These are phyloP conservation scores for Notoglanidium macrostoma DNA, from an alignment of 2,797 vertebrate species.

Conservation along the genomic window DNA sequence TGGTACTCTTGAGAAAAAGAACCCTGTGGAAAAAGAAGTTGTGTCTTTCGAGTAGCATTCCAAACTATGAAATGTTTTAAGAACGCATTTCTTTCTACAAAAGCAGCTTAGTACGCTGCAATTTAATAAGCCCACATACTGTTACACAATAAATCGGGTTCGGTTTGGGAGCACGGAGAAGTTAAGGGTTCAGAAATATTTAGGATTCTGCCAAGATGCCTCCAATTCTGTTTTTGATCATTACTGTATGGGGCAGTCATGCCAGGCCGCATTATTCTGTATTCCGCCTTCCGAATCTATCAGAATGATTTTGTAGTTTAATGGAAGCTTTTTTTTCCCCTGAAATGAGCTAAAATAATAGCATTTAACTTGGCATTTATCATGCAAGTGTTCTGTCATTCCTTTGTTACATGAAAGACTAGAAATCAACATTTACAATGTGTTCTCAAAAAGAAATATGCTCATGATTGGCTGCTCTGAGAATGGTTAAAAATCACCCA, in stretches of 20 bases:
- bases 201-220: conserved; percentile 54
- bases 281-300: conserved; percentile 47
- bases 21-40: neutral
- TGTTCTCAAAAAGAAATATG: conserved; percentile 13
- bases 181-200: conserved; percentile 55
- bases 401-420: conserved; percentile 16
- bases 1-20: conserved; percentile 48
- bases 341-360: conserved; percentile 28
- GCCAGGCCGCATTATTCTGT: conserved; percentile 54
- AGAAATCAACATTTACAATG: conserved; percentile 23
- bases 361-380: conserved; percentile 18
- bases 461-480: neutral
- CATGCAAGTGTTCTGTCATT: neutral
- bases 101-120: conserved; percentile 34
- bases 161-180: conserved; percentile 42
- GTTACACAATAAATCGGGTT: conserved; percentile 48
- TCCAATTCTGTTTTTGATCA: conserved; percentile 58
- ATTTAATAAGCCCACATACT: conserved; percentile 46
- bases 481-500: conserved; percentile 14
- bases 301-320: conserved; percentile 38
- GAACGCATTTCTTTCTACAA: conserved; percentile 3
- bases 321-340: neutral
- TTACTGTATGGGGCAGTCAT: conserved; percentile 49
- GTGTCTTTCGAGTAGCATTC: conserved; percentile 23
- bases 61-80: conserved; percentile 35